Evolutionary conservation across 2,113 vertebrate species (phyloP).

Genomic region (Dunckerocampus dactyliophorus): DNA sequence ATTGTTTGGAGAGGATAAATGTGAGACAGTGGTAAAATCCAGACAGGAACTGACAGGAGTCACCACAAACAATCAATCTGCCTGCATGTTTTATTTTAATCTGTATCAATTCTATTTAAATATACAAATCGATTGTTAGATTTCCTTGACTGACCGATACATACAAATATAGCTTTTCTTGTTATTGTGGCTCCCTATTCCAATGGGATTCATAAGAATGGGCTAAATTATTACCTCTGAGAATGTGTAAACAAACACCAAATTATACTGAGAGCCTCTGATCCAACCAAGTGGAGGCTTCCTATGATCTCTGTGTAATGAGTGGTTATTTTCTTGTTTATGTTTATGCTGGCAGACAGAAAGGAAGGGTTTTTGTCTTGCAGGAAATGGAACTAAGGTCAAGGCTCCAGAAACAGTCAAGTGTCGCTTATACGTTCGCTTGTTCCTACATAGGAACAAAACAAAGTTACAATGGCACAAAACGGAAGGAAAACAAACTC

Average conservation of each 20-base stretch:
- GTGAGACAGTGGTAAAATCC: slow-evolving; percentile 55
- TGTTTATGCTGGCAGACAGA: slow-evolving; percentile 23
- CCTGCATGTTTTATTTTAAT: slow-evolving; percentile 23
- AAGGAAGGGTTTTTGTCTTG: slow-evolving; percentile 21
- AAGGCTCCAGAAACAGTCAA: slow-evolving; percentile 25
- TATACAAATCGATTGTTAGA: slow-evolving; percentile 62
- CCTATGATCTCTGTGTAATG: slow-evolving; percentile 16
- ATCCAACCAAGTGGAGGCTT: slow-evolving; percentile 25
- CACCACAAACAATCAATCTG: slow-evolving; percentile 59
- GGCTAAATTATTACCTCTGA: slow-evolving; percentile 47
- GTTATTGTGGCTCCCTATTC: slow-evolving; percentile 52
- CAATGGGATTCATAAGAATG: slow-evolving; percentile 40
- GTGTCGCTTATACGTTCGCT: neutral
- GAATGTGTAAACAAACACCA: slow-evolving; percentile 50
- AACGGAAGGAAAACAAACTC: slow-evolving; percentile 43
- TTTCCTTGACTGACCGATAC: slow-evolving; percentile 2
- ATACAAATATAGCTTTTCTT: slow-evolving; percentile 41
- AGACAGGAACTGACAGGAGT: slow-evolving; percentile 57
- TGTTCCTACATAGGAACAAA: neutral
- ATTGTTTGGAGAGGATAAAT: slow-evolving; percentile 65
- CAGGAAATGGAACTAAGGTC: slow-evolving; percentile 33
- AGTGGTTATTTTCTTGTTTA: slow-evolving; percentile 51
- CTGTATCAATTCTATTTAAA: slow-evolving; percentile 60
- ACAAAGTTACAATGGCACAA: slow-evolving; percentile 31
- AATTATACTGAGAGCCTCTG: slow-evolving; percentile 41